phyloP scores from a whole-genome alignment of 2,113 vertebrate genomes.

The Tamias sibiricus region DNA sequence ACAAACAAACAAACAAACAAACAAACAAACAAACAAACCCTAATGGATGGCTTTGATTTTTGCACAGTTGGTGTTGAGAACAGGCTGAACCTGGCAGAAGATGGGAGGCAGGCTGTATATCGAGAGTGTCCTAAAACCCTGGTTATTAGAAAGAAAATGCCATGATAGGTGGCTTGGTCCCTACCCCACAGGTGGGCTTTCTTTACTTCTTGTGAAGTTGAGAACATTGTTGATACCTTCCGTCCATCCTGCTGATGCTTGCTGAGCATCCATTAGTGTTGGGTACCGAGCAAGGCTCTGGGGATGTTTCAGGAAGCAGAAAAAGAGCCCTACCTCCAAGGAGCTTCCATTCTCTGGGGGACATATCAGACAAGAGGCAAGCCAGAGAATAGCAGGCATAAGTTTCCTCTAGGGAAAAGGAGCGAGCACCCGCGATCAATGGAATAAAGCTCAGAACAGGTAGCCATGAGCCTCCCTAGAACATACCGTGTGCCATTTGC shows the following conservation, averaged over 20 bases:
- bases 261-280: not conserved
- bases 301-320: not conserved
- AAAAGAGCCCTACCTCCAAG: not conserved
- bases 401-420: not conserved
- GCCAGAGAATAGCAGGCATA: not conserved
- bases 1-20: no score
- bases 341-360: not conserved
- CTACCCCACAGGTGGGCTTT: fast-evolving
- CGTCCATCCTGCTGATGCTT: not conserved
- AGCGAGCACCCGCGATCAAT: fast-evolving
- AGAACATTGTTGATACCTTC: not conserved
- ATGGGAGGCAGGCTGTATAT: fast-evolving
- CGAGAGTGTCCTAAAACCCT: no score
- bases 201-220: not conserved
- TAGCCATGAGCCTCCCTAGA: not conserved
- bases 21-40: not conserved
- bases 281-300: not conserved
- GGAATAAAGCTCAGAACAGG: not conserved
- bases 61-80: no score
- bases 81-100: not conserved
- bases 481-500: slow-evolving; percentile 94
- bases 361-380: not conserved
- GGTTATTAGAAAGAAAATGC: not conserved
- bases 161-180: no score
- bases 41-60: not conserved